Conservation (phyloP, 2,797 vertebrate genomes). For the Smutsia gigantea region DNA sequence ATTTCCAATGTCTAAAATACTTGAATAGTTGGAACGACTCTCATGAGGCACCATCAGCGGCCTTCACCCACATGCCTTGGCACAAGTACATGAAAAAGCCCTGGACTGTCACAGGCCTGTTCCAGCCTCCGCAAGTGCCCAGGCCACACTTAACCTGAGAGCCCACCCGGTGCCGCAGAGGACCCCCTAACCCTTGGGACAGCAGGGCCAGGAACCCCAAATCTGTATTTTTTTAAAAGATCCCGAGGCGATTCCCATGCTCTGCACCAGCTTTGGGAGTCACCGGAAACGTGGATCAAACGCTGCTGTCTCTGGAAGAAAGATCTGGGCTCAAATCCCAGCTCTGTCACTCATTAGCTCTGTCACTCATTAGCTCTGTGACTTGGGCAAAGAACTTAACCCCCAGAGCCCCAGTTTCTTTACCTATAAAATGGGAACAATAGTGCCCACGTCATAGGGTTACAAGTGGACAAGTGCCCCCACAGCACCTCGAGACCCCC, state of each 20-base stretch:
- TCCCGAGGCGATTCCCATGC: conserved; percentile 2
- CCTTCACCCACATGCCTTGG: background rate
- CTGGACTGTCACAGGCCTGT: background rate
- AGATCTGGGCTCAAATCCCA: conserved; percentile 67
- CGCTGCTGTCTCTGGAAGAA: conserved; percentile 36
- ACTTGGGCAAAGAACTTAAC: conserved; percentile 32
- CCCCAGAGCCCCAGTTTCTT: background rate
- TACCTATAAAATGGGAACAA: background rate
- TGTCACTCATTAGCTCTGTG: background rate
- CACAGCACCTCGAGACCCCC: accelerated
- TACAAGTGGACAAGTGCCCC: background rate
- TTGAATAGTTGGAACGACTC: background rate
- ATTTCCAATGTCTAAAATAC: background rate
- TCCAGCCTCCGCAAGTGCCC: background rate
- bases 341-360: conserved; percentile 73
- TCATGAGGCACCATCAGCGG: background rate
- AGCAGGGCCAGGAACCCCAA: background rate
- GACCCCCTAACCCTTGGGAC: background rate
- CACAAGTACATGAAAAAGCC: background rate
- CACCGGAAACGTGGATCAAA: conserved; percentile 18
- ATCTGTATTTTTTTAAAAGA: background rate
- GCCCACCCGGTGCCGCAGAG: background rate
- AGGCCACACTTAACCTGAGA: background rate
- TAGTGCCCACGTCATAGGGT: background rate
- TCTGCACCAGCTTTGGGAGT: background rate